Base-by-base conservation (phyloP, 2,797 vertebrate genomes). In the Scolopax rusticola region DNA sequence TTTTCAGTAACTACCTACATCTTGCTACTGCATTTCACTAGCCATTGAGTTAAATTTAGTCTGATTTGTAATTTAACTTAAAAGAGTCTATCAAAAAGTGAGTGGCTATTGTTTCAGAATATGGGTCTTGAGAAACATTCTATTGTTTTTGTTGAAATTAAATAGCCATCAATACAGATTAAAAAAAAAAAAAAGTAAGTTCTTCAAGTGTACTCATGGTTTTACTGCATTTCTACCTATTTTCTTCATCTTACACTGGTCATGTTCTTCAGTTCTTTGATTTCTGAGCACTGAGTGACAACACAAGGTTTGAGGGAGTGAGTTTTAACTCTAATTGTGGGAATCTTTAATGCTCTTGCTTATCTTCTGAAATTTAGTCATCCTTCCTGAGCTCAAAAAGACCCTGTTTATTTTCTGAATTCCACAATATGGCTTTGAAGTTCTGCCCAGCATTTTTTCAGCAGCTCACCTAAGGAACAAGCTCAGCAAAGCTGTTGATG, bases 401-500 rank as follows among this genome's bases (percentile, higher is more conserved):
- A 67, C 54, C 57, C 57, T 87, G 28, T 77, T 92, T 92, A 48
- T 95, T 60, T 77, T 76, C 47, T 4, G 14, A 83, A 63, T 80
- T 85, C 64, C 36, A 90, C 94, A 95, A 80, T 87, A 91, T 47
- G 78, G 75, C 67, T 93, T 92, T 74, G 87, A 94, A 91, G 79
- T 45, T 63, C 75, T 87, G 78, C 61, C 84, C 75, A 85, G 75
- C 48, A 63, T 38, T 83, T 93, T 63, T 74, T 47, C 50, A 67
- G 43, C 78, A 87, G 87, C 89, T 92, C 82, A 92, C 81, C 71
- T 2, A 4, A 92, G 77, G 71, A 15, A 87, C 27, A 67, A 91
- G 63, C 84, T 87, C 87, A 92, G 75, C 63, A 92, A 95, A 95
- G 81, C 59, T 92, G 78, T 27, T 91, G 91, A 79, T 93, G 87